Evolutionary conservation across 2,888 invertebrate genomes (phyloP).

Genomic region (Philonicus albiceps): DNA sequence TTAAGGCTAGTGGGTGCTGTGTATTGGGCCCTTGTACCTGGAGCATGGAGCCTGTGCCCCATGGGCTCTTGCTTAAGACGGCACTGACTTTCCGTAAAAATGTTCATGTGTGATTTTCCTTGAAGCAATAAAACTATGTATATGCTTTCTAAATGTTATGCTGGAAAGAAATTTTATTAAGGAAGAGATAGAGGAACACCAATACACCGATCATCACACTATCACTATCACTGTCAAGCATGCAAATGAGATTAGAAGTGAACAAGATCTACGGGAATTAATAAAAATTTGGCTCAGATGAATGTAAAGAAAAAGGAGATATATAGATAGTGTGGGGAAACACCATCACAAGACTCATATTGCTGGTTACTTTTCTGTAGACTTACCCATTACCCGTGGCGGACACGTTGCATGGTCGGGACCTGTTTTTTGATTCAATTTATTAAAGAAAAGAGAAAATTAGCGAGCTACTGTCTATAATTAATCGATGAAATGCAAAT

Average conservation of each 20-base stretch:
- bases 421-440: conserved; percentile 56
- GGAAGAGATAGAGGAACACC: neutral
- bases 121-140: neutral
- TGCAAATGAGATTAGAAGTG: neutral
- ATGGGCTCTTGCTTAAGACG: no score
- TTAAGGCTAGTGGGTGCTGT: no score
- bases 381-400: conserved; percentile 64
- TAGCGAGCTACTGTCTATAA: conserved; percentile 37
- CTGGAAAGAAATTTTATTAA: conserved; percentile 14
- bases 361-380: neutral
- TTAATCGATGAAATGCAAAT: neutral
- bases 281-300: neutral
- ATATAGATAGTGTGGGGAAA: neutral
- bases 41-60: no score
- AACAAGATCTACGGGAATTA: neutral
- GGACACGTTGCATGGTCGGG: conserved; percentile 64
- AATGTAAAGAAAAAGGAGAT: neutral
- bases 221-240: neutral
- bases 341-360: conserved; percentile 31
- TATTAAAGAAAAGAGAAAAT: conserved; percentile 35
- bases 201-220: neutral
- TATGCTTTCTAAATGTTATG: neutral
- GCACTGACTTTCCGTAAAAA: neutral
- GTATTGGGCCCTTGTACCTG: no score
- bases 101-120: neutral